Evolutionary conservation across 2,113 vertebrate species (phyloP).

Genomic region (Podarcis muralis): DNA sequence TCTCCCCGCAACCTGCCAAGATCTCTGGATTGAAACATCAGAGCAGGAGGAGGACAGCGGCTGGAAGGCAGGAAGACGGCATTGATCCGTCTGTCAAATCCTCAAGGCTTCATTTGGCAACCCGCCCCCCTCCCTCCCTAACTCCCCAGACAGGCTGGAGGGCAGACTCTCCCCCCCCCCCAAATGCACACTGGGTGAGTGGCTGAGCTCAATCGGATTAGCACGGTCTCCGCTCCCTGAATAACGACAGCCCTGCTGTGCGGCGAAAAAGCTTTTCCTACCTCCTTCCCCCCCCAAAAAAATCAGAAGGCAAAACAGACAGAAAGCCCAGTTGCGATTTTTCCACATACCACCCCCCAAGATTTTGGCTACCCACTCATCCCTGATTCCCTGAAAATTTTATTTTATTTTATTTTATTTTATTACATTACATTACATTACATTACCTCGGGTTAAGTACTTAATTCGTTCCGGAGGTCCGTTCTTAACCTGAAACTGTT

Average conservation of each 20-base stretch:
- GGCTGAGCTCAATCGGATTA: conserved; percentile 50
- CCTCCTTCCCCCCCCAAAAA: too few species aligned
- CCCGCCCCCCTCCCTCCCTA: too few species aligned
- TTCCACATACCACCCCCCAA: background rate
- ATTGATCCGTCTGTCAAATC: conserved; percentile 17
- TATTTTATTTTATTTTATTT: background rate
- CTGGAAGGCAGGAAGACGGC: background rate
- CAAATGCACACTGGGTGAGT: background rate
- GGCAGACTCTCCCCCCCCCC: conserved; percentile 20
- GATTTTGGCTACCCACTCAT: background rate
- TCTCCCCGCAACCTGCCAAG: conserved; percentile 24
- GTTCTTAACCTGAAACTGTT: too few species aligned
- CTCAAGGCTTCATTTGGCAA: background rate
- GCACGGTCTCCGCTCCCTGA: conserved; percentile 55
- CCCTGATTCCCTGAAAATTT: background rate
- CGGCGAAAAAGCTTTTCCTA: too few species aligned
- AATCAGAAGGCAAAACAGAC: background rate
- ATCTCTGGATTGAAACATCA: conserved; percentile 64
- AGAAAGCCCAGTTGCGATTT: too few species aligned
- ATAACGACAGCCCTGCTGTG: background rate
- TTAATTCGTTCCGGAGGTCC: too few species aligned
- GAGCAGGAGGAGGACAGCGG: background rate
- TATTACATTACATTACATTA: too few species aligned
- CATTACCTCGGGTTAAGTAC: too few species aligned
- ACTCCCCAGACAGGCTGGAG: background rate